These are phyloP conservation scores for Gymnoscopelus microlampas DNA, from an alignment of 2,797 vertebrate species.

Conservation along the genomic window DNA sequence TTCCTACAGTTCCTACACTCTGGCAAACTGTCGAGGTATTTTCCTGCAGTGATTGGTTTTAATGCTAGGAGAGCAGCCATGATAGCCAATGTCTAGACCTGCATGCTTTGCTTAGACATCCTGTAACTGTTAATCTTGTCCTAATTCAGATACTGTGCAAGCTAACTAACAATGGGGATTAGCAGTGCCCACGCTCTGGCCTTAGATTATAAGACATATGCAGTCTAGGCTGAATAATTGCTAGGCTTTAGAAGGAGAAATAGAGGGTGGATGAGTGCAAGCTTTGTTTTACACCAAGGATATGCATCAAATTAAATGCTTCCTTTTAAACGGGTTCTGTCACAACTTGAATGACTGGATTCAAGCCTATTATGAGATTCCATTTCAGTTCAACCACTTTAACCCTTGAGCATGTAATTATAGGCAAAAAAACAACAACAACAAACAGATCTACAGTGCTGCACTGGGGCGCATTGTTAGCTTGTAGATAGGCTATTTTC, in stretches of 20 bases:
- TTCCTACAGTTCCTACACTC: conserved; percentile 92
- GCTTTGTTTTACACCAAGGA: conserved; percentile 9
- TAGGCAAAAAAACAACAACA: too few species aligned
- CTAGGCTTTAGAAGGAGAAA: conserved; percentile 71
- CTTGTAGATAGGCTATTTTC: too few species aligned
- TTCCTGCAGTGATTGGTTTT: conserved; percentile 97
- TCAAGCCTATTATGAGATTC: not conserved
- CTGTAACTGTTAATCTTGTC: conserved; percentile 57
- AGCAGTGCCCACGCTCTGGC: conserved; percentile 76
- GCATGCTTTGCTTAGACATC: conserved; percentile 92
- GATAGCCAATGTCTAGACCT: conserved; percentile 88
- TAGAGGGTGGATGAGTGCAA: conserved; percentile 30
- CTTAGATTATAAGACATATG: conserved; percentile 75
- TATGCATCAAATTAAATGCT: conserved; percentile 61
- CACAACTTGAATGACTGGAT: not conserved
- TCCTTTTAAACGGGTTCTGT: conserved; percentile 40
- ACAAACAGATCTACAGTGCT: too few species aligned
- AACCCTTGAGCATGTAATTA: too few species aligned
- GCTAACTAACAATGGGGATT: conserved; percentile 84
- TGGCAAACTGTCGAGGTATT: conserved; percentile 97
- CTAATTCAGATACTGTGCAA: conserved; percentile 40
- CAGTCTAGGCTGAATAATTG: conserved; percentile 74
- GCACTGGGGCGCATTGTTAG: too few species aligned
- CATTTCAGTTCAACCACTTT: too few species aligned
- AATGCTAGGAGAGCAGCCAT: conserved; percentile 91